Conservation (phyloP, 2,797 vertebrate species). For the Apodemus agrarius region DNA sequence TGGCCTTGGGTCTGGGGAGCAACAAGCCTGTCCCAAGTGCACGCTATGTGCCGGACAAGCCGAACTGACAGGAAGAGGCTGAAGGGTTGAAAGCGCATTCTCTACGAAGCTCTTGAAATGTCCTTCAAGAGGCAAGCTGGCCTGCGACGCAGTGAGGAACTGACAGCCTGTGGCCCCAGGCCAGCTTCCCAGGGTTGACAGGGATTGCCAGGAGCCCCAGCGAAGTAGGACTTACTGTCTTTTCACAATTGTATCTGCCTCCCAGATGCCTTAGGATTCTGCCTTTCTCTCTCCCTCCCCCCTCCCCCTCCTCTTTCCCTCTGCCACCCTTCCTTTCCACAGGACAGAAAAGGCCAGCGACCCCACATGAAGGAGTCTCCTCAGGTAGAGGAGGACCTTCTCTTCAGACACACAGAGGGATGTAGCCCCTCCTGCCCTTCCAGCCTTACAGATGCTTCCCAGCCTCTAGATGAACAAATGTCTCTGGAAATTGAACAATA, state of each 20-base stretch:
- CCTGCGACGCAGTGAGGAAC: neutral
- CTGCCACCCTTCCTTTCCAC: neutral
- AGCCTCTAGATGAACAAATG: neutral
- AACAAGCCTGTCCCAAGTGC: neutral
- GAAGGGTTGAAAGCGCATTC: neutral
- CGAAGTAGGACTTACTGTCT: conserved; percentile 25
- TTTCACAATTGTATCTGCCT: conserved; percentile 54
- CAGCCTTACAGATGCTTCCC: neutral
- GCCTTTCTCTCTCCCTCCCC: neutral
- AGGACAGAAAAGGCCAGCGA: conserved; percentile 51
- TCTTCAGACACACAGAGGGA: neutral
- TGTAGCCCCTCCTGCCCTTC: neutral
- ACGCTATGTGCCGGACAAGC: neutral
- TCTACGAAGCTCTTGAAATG: neutral
- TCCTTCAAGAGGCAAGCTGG: conserved; percentile 24
- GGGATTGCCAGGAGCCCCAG: conserved; percentile 43
- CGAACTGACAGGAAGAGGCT: neutral
- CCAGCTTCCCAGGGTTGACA: conserved; percentile 45
- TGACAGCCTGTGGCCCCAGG: neutral
- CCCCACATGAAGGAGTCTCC: conserved; percentile 20
- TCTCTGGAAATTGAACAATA: neutral
- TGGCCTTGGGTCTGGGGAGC: neutral
- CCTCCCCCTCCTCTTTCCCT: neutral
- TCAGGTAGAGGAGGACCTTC: neutral
- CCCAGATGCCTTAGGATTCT: conserved; percentile 49